Base-by-base conservation (phyloP, 1,140 invertebrate genomes). In the Aculops lycopersici region DNA sequence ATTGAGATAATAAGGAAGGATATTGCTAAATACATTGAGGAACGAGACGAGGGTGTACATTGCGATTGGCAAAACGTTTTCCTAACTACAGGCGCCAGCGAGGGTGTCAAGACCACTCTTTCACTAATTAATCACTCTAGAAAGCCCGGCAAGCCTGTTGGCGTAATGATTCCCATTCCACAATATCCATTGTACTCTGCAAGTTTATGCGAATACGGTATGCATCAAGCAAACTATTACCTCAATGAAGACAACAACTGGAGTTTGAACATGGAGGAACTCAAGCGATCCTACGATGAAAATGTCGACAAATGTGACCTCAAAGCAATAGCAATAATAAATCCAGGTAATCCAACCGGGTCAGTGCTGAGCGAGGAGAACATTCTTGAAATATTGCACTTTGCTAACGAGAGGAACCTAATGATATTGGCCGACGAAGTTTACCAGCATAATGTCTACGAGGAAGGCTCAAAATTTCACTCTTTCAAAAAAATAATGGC, bases 171-270 rank as follows among this genome's bases (percentile, higher is more conserved):
- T 46, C 88, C 90, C 1, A 94, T 94, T 53, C 90, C 90, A 0
- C 86, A 95, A 55, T 98, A 97, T 62, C 90, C 90, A 14, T 59
- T 97, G 0, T 97, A 97, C 58, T 86, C 84, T 1, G 88, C 90
- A 1, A 76, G 80, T 0, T 60, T 94, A 17, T 73, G 77, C 15
- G 83, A 92, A 58, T 86, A 77, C 54, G 70, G 74, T 42, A 68
- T 92, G 51, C 46, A 59, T 15, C 73, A 77, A 64, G 66, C 88
- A 36, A 74, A 72, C 1, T 97, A 97, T 57, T 95, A 73, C 55
- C 59, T 97, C 43, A 68, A 97, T 59, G 90, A 97, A 58, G 67
- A 66, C 1, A 70, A 70, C 24, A 70, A 72, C 47, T 97, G 90
- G 90, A 69, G 67, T 0, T 54, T 97, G 41, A 68, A 76, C 50